Evolutionary conservation across 2,888 invertebrate genomes (phyloP).

Genomic region (Melanophora roralis): DNA sequence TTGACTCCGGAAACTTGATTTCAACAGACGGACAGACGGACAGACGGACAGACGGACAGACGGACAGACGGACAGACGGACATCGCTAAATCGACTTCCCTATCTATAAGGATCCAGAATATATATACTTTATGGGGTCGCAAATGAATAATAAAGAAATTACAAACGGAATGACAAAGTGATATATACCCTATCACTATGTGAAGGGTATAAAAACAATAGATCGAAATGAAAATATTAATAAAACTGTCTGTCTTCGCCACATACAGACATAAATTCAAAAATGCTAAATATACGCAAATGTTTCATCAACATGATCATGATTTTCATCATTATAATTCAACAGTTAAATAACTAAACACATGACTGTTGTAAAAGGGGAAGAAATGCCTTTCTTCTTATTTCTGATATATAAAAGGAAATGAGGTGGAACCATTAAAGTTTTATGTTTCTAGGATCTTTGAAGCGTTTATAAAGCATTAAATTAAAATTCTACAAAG

Average conservation of each 20-base stretch:
- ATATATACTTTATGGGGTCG: no score
- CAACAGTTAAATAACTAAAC: not conserved
- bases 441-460: conserved; percentile 38
- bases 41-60: no score
- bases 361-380: not conserved
- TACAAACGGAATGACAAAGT: no score
- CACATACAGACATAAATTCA: conserved; percentile 35
- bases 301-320: conserved; percentile 22
- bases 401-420: conserved; percentile 24
- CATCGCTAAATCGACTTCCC: no score
- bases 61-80: no score
- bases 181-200: no score
- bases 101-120: no score
- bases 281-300: conserved; percentile 20
- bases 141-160: no score
- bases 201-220: conserved; percentile 23
- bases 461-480: conserved; percentile 32
- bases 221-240: conserved; percentile 32
- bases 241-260: conserved; percentile 10
- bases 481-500: conserved; percentile 18
- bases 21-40: no score
- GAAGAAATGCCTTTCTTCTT: conserved; percentile 9
- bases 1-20: no score
- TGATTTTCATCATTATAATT: conserved; percentile 21
- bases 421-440: conserved; percentile 48